Conservation (phyloP, 1,140 invertebrate species). For the Choristoneura fumiferana region DNA sequence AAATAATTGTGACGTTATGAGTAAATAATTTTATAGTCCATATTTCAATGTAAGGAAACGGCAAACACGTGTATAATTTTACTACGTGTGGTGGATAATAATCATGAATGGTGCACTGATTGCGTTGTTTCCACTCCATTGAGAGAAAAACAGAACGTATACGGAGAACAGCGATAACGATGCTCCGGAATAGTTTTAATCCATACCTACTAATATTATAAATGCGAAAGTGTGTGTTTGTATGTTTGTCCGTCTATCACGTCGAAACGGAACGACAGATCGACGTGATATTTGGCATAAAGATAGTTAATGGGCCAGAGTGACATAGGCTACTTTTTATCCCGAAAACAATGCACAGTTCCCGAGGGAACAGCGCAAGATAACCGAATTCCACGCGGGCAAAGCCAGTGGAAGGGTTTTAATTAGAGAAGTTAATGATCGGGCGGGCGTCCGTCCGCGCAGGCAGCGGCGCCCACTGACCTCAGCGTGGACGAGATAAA, state of each 20-base stretch:
- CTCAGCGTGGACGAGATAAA: conserved; percentile 69
- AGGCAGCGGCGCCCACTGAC: conserved; percentile 66
- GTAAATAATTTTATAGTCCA: neutral
- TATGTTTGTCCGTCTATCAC: too few species aligned
- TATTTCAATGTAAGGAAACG: neutral
- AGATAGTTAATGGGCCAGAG: too few species aligned
- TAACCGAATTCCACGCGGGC: too few species aligned
- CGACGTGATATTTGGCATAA: too few species aligned
- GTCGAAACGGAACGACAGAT: too few species aligned
- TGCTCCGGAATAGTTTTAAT: conserved; percentile 48
- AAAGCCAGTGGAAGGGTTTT: conserved; percentile 48
- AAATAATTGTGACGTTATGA: conserved; percentile 3
- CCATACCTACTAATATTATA: too few species aligned
- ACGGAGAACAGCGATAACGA: conserved; percentile 35
- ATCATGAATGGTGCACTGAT: conserved; percentile 17
- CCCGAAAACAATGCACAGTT: too few species aligned
- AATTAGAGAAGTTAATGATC: conserved; percentile 58
- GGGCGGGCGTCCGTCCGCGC: conserved; percentile 32
- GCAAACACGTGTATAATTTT: conserved; percentile 12
- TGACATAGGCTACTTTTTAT: too few species aligned
- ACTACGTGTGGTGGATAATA: conserved; percentile 14
- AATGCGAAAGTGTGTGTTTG: too few species aligned
- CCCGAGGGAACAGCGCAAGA: too few species aligned
- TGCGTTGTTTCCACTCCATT: conserved; percentile 24
- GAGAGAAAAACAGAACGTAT: conserved; percentile 26